Evolutionary conservation across 2,797 vertebrate genomes (phyloP).

Genomic region (Eulemur mongoz): DNA sequence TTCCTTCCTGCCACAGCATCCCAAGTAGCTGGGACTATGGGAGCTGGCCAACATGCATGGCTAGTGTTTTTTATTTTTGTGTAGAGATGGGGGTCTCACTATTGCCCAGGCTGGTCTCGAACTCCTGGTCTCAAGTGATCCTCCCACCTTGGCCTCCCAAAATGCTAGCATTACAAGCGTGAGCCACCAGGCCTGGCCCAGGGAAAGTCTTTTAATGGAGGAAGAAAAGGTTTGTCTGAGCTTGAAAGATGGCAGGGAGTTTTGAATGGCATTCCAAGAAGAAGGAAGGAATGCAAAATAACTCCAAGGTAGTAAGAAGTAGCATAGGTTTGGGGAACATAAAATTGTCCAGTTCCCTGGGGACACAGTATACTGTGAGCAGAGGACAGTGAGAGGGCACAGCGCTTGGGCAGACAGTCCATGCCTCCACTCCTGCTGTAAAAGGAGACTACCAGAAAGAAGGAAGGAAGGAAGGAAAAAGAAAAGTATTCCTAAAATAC

Average conservation of each 20-base stretch:
- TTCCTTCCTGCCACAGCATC: too few relatives aligned
- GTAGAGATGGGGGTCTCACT: too few relatives aligned
- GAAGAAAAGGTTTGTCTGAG: not conserved
- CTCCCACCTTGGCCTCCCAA: too few relatives aligned
- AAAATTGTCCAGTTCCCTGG: not conserved
- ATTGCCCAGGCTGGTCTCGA: too few relatives aligned
- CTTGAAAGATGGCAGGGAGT: not conserved
- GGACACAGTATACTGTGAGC: not conserved
- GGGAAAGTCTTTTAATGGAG: not conserved
- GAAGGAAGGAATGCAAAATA: not conserved
- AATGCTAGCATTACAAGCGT: too few relatives aligned
- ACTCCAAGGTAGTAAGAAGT: not conserved
- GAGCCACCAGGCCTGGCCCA: too few relatives aligned
- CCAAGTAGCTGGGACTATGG: too few relatives aligned
- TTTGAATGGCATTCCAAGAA: not conserved
- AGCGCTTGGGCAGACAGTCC: not conserved
- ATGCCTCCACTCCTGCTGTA: fast-evolving
- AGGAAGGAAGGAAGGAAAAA: not conserved
- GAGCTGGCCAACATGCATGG: too few relatives aligned
- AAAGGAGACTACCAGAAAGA: too few relatives aligned
- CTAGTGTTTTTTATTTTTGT: too few relatives aligned
- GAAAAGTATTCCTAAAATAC: not conserved
- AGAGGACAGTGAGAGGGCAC: not conserved
- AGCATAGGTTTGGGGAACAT: not conserved
- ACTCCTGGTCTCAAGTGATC: too few relatives aligned